Base-by-base conservation (phyloP, 1,140 invertebrate genomes). In the Ostrea denselamellosa region DNA sequence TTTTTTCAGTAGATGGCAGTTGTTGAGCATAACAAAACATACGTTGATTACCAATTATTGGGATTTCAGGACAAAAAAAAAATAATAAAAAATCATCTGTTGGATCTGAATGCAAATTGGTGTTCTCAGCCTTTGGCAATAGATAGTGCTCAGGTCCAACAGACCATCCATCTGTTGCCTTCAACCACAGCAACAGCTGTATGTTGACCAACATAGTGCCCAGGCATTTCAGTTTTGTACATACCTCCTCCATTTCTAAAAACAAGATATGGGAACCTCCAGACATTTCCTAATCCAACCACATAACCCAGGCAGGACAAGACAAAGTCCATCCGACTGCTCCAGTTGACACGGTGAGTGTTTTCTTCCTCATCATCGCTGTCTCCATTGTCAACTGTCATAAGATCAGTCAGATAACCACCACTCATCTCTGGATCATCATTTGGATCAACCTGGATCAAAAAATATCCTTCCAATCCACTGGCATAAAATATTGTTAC, bases 211-310 rank as follows among this genome's bases (percentile, higher is more conserved):
- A 44, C 34, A 44, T 44, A 44, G 34, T 44, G 34, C 34, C 34
- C 34, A 44, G 34, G 34, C 34, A 44, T 2, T 44, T 44, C 5
- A 44, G 34, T 44, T 44, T 5, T 44, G 34, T 25, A 81, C 89
- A 87, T 83, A 95, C 98, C 98, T 95, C 98, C 98, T 81, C 98
- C 98, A 95, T 99, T 98, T 94, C 98, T 97, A 95, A 98, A 98
- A 93, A 98, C 98, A 86, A 98, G 95, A 94, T 98, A 99, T 17
- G 98, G 98, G 96, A 99, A 99, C 92, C 98, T 96, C 98, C 98
- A 98, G 85, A 98, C 98, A 94, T 98, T 98, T 52, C 98, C 98
- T 52, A 98, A 96, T 0, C 95, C 95, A 2, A 96, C 95, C 17
- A 95, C 95, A 90, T 95, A 95, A 82, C 95, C 95, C 3, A 96